Conservation (phyloP, 2,797 vertebrate species). For the Dromococcyx pavoninus region DNA sequence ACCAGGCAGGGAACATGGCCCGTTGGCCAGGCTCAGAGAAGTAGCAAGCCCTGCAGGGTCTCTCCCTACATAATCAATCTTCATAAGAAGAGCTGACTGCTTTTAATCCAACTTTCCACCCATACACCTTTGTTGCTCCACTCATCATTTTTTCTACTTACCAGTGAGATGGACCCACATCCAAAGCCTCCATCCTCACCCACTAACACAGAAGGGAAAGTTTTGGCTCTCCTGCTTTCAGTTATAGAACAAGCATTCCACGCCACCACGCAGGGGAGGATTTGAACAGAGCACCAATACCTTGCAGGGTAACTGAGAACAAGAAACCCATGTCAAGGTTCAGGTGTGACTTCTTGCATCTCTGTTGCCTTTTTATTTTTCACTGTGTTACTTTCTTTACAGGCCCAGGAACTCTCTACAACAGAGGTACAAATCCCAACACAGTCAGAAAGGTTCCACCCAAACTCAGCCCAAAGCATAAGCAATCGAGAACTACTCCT, state of each 20-base stretch:
- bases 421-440: background rate
- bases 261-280: background rate
- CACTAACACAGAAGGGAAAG: background rate
- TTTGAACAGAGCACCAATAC: background rate
- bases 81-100: background rate
- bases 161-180: background rate
- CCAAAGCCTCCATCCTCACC: background rate
- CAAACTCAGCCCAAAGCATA: background rate
- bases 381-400: background rate
- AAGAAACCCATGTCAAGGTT: background rate
- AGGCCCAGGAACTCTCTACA: background rate
- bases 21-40: background rate
- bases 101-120: background rate
- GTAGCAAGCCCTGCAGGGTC: background rate
- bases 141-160: background rate
- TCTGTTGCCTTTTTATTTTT: background rate
- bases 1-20: background rate
- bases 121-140: background rate
- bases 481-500: background rate
- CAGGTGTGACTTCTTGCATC: background rate
- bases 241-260: background rate
- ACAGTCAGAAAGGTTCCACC: background rate
- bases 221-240: rapidly evolving
- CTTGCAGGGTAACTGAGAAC: background rate
- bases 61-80: background rate